phyloP scores from a whole-genome alignment of 2,797 vertebrate genomes.

The Dromococcyx pavoninus region DNA sequence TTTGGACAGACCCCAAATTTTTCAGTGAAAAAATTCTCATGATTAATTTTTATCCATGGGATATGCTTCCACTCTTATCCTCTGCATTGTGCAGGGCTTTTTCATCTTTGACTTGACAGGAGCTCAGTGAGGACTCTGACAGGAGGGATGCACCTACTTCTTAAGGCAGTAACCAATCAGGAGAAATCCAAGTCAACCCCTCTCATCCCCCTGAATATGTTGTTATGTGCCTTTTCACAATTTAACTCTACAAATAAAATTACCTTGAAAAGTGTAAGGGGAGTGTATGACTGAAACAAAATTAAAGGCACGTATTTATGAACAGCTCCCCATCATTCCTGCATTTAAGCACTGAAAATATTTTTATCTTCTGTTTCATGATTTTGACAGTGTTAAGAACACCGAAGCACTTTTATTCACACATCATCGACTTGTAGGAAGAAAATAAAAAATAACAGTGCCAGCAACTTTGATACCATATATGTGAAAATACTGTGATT shows the following conservation, averaged over 20 bases:
- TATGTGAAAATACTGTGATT: not conserved
- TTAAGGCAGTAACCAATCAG: not conserved
- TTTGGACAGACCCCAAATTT: not conserved
- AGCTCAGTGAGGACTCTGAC: not conserved
- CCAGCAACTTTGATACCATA: constrained; percentile 6
- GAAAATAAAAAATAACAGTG: constrained; percentile 8
- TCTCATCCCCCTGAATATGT: not conserved
- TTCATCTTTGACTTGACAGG: not conserved
- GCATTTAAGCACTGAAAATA: constrained; percentile 28
- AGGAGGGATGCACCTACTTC: not conserved
- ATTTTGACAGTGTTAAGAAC: constrained; percentile 44
- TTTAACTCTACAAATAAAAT: not conserved
- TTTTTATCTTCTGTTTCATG: constrained; percentile 45
- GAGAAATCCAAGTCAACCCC: not conserved
- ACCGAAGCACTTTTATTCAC: constrained; percentile 39
- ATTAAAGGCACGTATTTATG: constrained; percentile 33
- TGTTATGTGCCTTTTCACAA: not conserved
- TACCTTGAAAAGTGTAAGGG: not conserved
- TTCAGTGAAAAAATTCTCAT: not conserved
- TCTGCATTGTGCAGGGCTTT: not conserved
- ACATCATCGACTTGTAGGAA: constrained; percentile 31
- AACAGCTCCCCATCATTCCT: not conserved
- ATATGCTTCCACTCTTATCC: not conserved
- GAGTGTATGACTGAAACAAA: constrained; percentile 19
- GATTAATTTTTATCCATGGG: not conserved